phyloP scores from a whole-genome alignment of 1,140 invertebrate species.

The Trachelipus rathkii region DNA sequence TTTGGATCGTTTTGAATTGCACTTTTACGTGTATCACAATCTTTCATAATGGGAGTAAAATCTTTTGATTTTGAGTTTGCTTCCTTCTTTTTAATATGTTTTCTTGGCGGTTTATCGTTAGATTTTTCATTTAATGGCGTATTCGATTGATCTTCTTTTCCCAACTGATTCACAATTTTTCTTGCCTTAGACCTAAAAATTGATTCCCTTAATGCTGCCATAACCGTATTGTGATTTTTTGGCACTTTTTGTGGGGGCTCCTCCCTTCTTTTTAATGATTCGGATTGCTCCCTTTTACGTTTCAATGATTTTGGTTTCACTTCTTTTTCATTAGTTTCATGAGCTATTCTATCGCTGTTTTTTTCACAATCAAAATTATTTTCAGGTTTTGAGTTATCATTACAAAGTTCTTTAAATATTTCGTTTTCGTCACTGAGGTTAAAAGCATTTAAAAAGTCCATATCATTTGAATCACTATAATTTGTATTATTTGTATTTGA shows the following conservation, averaged over 20 bases:
- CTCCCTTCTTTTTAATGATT: neutral
- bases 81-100: too few species aligned
- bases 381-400: neutral
- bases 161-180: constrained; percentile 18
- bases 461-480: neutral
- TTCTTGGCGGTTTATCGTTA: too few species aligned
- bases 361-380: neutral
- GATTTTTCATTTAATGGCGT: too few species aligned
- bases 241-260: neutral
- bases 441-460: neutral
- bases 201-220: constrained; percentile 32
- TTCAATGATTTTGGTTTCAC: neutral
- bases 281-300: neutral
- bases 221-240: constrained; percentile 16
- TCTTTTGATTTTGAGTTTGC: too few species aligned
- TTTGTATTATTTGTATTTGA: neutral
- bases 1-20: too few species aligned
- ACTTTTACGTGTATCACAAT: too few species aligned
- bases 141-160: neutral
- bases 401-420: neutral
- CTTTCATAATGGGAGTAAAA: too few species aligned
- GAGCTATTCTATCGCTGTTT: neutral
- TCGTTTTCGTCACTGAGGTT: neutral
- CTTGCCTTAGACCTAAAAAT: constrained; percentile 33
- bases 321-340: neutral